Evolutionary conservation across 2,113 vertebrate species (phyloP), one percentile per base, ranked within the genome.

Genomic region (Ibidorhyncha struthersii): DNA sequence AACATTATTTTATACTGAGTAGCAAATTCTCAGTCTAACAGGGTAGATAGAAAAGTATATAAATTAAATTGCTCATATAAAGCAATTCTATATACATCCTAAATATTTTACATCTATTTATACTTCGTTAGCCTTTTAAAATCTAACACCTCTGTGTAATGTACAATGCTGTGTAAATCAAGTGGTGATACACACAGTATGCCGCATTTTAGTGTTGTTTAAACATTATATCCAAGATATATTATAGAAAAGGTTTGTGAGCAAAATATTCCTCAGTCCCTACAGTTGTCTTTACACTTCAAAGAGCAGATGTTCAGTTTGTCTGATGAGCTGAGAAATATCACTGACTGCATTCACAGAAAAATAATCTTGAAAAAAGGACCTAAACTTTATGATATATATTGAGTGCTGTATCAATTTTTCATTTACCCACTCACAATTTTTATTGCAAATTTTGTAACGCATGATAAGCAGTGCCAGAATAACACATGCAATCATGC

Each of bases 301-400:
- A 94, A 95, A 96, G 78, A 97, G 79, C 78, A 95, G 89, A 96
- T 94, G 86, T 89, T 97, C 94, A 62, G 38, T 87, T 77, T 91
- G 66, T 93, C 71, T 96, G 92, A 97, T 94, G 93, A 97, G 58
- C 70, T 96, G 66, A 89, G 82, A 73, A 91, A 67, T 95, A 87
- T 43, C 73, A 82, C 59, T 55, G 59, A 45, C 89, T 95, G 34
- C 20, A 34, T 63, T 69, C 40, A 82, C 50, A 95, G 66, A 49
- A 93, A 94, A 96, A 94, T 78, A 81, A 73, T 50, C 41, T 59
- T 86, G 59, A 47, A 80, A 61, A 58, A 87, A 61, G 17, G 76
- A 59, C 59, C 71, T 84, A 10, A 82, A 47, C 72, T 62, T 41
- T 59, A 49, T 78, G 11, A 34, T 76, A 70, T 55, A 22, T 65